Percentiles rank a stretch among this genome's conserved stretches.
Evolutionary conservation across 2,888 invertebrate genomes (phyloP).

Genomic region (Hofmannophila pseudospretella): DNA sequence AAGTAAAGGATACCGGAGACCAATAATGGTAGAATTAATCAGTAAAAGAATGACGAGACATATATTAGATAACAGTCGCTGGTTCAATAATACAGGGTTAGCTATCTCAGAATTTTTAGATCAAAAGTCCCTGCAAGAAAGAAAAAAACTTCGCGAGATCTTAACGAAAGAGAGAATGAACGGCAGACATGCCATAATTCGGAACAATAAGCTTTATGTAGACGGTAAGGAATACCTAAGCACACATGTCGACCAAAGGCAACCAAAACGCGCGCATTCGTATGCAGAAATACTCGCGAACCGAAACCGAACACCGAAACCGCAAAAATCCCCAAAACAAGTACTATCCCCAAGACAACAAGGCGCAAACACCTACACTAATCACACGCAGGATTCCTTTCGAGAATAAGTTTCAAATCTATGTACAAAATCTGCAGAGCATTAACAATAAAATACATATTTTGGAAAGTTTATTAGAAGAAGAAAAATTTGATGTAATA

Average conservation of each 20-base stretch:
- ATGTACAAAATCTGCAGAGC: conserved; percentile 1
- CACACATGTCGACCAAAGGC: too few species aligned
- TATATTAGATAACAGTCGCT: conserved; percentile 1
- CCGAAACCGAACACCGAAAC: too few species aligned
- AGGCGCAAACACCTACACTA: too few species aligned
- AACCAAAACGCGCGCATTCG: too few species aligned
- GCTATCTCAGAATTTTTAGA: conserved; percentile 2
- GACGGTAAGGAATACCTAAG: conserved; percentile 4
- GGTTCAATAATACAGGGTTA: conserved; percentile 3
- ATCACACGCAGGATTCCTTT: too few species aligned
- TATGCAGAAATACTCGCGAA: too few species aligned
- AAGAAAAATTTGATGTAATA: conserved; percentile 8
- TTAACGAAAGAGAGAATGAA: conserved; percentile 1
- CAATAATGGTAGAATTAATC: conserved; percentile 9
- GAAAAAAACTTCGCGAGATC: background rate
- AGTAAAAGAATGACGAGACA: conserved; percentile 5
- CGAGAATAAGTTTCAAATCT: background rate
- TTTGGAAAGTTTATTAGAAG: conserved; percentile 9
- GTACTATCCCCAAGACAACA: too few species aligned
- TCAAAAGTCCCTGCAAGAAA: background rate
- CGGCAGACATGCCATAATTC: conserved; percentile 7
- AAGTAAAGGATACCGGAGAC: conserved; percentile 4
- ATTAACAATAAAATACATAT: background rate
- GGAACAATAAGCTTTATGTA: conserved; percentile 9
- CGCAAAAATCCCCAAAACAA: too few species aligned